Base-by-base conservation (phyloP, 2,797 vertebrate species). In the Philypnodon macrostomus region DNA sequence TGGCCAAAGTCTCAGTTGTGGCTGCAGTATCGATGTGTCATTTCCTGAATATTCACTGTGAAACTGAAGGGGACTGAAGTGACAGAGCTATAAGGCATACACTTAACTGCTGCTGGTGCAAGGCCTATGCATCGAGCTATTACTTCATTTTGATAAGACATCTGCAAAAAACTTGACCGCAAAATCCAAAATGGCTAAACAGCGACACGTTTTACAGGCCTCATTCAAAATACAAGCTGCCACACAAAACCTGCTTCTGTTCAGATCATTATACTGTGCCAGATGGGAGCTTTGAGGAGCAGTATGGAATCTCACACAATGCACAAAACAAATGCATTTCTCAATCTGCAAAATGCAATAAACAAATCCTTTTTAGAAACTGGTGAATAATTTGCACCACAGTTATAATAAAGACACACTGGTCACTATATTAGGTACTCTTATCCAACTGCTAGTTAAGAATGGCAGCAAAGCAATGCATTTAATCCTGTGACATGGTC, bases 11-110 rank as follows among this genome's bases (percentile, higher is more conserved):
- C 83, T 76, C 76, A 86, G 80, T 84, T 83, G 77, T 83, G 80
- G 81, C 75, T 83, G 67, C 82, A 78, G 78, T 73, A 77, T 83
- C 72, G 80, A 72, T 75, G 84, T 85, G 86, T 84, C 75, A 65
- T 69, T 87, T 87, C 82, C 83, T 87, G 87, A 87, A 84, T 87
- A 87, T 86, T 87, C 83, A 85, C 79, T 75, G 79, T 67, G 82
- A 87, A 87, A 86, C 83, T 74, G 73, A 44, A 48, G 74, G 63
- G 55, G 70, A 71, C 70, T 59, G 47, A 66, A 65, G 68, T 58
- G 75, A 80, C 69, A 62, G 63, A 79, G 84, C 73, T 67, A 52
- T 53, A 69, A 73, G 58, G 23, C 27, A 8, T 2, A 41, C 47
- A 51, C 58, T 73, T 59, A 54, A 36, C 63, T 64, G 60, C 76